Evolutionary conservation across 37 sponge, comb jelly and placozoan genomes (phyloP).

Genomic region (Oopsacas minuta): DNA sequence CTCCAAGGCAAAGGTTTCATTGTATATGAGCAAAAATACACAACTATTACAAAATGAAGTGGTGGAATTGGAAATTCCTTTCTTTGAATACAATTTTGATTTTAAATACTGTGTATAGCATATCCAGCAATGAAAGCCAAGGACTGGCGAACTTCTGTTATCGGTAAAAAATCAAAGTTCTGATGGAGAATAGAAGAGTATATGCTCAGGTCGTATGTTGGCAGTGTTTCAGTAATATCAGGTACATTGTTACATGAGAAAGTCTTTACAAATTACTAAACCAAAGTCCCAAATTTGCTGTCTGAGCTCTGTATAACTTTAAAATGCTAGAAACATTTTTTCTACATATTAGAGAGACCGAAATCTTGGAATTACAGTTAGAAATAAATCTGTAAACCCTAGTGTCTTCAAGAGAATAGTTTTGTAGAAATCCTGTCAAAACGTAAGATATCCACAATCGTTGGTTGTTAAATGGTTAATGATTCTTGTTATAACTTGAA

Average conservation of each 20-base stretch:
- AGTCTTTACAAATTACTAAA: not conserved
- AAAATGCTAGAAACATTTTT: not conserved
- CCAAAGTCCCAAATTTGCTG: constrained; percentile 15
- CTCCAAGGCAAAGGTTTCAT: constrained; percentile 1
- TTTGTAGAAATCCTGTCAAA: constrained; percentile 14
- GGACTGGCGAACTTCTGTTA: too few relatives aligned
- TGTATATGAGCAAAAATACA: not conserved
- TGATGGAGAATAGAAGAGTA: not conserved
- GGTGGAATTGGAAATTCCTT: not conserved
- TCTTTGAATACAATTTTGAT: not conserved
- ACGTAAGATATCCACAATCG: not conserved
- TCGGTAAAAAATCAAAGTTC: too few relatives aligned
- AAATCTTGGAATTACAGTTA: not conserved
- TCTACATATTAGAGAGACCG: not conserved
- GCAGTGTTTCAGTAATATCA: not conserved
- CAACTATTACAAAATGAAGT: not conserved
- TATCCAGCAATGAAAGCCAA: too few relatives aligned
- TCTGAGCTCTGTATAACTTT: not conserved
- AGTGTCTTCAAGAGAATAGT: not conserved
- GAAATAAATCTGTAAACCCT: not conserved
- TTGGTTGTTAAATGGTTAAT: not conserved
- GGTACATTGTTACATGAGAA: not conserved
- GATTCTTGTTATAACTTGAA: not conserved
- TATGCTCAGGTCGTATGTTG: not conserved
- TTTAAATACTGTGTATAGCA: not conserved